Percentiles rank a stretch among this genome's conserved stretches.
Conservation (phyloP, 2,113 vertebrate genomes). For the Stigmatopora argus region DNA sequence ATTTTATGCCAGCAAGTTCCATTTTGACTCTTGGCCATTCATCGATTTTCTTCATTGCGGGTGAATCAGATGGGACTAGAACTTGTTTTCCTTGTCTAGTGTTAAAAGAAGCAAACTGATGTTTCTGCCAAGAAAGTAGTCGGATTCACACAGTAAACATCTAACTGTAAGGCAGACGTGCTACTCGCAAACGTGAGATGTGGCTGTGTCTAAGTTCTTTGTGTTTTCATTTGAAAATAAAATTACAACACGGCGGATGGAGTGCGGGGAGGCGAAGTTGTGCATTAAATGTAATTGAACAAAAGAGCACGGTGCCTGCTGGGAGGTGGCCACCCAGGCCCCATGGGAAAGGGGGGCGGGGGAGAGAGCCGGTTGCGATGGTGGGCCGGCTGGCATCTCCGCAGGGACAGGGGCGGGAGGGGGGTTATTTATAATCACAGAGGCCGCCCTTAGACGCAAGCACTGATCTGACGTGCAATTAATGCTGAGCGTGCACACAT, state of each 20-base stretch:
- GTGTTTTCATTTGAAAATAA: constrained; percentile 94
- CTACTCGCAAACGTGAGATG: neutral
- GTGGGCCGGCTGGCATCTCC: constrained; percentile 89
- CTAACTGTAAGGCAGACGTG: neutral
- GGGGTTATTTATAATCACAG: constrained; percentile 86
- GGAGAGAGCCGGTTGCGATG: constrained; percentile 83
- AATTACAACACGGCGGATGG: constrained; percentile 78
- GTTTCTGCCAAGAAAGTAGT: neutral
- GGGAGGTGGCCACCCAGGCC: constrained; percentile 83
- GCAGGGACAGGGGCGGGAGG: constrained; percentile 66
- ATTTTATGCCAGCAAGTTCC: too few species aligned
- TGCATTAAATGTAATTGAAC: constrained; percentile 99
- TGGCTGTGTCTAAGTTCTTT: constrained; percentile 75
- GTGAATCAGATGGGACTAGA: neutral
- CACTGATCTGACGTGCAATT: constrained; percentile 93
- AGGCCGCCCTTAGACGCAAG: constrained; percentile 74
- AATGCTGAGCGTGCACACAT: constrained; percentile 80
- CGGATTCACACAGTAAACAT: neutral
- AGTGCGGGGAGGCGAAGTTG: constrained; percentile 85
- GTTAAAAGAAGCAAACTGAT: neutral
- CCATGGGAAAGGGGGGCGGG: constrained; percentile 89
- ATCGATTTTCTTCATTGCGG: too few species aligned
- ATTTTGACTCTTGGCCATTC: too few species aligned
- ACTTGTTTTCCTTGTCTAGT: neutral
- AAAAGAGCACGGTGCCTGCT: constrained; percentile 92